phyloP scores from a whole-genome alignment of 2,797 vertebrate genomes.

The Acanthurus lineatus region DNA sequence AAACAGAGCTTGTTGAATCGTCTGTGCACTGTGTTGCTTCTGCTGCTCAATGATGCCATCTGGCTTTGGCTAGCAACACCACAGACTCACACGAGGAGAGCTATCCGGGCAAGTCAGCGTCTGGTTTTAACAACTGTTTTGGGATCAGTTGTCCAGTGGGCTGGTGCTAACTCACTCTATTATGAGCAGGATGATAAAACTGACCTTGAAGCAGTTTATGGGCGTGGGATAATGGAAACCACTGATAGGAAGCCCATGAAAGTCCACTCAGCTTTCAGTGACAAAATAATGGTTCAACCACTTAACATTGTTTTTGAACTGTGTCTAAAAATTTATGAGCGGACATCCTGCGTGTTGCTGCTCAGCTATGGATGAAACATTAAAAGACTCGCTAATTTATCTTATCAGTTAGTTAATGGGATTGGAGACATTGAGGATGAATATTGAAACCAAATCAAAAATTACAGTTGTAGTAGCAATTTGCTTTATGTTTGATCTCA shows the following conservation, averaged over 20 bases:
- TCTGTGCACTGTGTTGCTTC: conserved; percentile 23
- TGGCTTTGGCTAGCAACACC: conserved; percentile 69
- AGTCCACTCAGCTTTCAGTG: conserved; percentile 63
- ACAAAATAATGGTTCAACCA: conserved; percentile 71
- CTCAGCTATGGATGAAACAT: conserved; percentile 31
- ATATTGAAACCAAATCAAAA: conserved; percentile 21
- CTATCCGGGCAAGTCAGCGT: conserved; percentile 67
- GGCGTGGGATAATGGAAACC: conserved; percentile 72
- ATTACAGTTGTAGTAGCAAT: not conserved
- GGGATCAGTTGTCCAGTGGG: conserved; percentile 78
- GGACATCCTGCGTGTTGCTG: conserved; percentile 24
- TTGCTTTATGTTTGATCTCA: not conserved
- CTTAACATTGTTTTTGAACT: conserved; percentile 66
- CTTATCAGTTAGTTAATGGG: not conserved
- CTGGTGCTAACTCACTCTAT: conserved; percentile 76
- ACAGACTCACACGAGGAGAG: conserved; percentile 62
- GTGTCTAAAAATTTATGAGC: conserved; percentile 54
- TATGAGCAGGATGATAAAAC: conserved; percentile 79
- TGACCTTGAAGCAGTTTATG: conserved; percentile 82
- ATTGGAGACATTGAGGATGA: conserved; percentile 1
- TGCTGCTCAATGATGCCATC: conserved; percentile 86
- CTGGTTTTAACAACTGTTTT: conserved; percentile 77
- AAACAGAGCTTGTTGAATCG: conserved; percentile 35
- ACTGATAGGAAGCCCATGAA: conserved; percentile 72
- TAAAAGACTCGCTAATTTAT: conserved; percentile 20